Evolutionary conservation across 2,888 invertebrate species (phyloP), one percentile per base, ranked within the genome.

Genomic region (Gandaritis pyraliata): DNA sequence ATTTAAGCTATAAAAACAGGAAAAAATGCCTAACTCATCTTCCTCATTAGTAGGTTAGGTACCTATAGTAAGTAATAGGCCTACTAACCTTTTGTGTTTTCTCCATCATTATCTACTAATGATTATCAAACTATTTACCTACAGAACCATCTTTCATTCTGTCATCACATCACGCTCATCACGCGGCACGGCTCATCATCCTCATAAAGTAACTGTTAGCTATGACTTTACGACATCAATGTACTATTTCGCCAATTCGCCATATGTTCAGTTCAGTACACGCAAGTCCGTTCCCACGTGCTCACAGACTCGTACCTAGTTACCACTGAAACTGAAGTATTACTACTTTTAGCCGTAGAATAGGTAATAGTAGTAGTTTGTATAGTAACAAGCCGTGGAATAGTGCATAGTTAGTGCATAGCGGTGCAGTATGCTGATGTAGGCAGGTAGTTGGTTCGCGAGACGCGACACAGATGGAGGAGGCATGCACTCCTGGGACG

Each of bases 261-360:
- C 45, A 59, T 60, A 48, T 50, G 53, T 41, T 47, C 3, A 13
- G 6, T 56, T 33, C 45, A 38, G 41, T 16, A 53, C 52, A 58
- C 52, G 61, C 58, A 23, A 52, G 18, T 43, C n/a, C 11, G 60
- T 61, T 64, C 60, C 60, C 64, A 64, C 64, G 64, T 10, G 30
- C 13, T 0, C 47, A 47, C 58, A 58, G 58, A 51, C 8, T 15
- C 12, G 0, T 10, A 3, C 11, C n/a, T 46, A 58, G 29, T 45
- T 46, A 12, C 8, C 39, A 46, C 5, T 29, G 8, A 38, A 45
- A 46, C 5, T 29, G 8, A 38, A 45, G n/a, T 36, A 3, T n/a
- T 23, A 36, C 50, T 5, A 46, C 23, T 18, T 23, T 11, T 43
- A 2, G 49, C 11, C 57, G 13, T 5, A 10, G 48, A 41, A 15